These are phyloP conservation scores for Cephus nigrinus DNA, from an alignment of 2,888 invertebrate species.

Conservation along the genomic window DNA sequence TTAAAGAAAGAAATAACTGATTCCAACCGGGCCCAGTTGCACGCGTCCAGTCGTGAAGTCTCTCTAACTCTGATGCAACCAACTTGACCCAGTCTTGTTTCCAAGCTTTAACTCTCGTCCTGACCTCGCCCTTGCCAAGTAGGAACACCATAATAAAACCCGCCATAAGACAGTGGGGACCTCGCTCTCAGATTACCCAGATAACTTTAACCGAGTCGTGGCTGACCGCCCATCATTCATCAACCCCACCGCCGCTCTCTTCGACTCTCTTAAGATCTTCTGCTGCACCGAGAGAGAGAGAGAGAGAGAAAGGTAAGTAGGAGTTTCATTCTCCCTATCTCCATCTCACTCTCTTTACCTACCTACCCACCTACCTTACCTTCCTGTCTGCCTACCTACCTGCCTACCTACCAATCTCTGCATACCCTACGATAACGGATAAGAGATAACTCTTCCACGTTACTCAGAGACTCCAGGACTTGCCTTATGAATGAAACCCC, in stretches of 20 bases:
- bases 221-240: conserved; percentile 62
- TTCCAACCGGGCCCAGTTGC: conserved; percentile 8
- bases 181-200: conserved; percentile 60
- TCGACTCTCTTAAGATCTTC: conserved; percentile 6
- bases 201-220: conserved; percentile 60
- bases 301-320: neutral
- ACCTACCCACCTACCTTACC: conserved; percentile 11
- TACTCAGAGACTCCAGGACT: neutral
- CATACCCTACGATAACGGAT: conserved; percentile 27
- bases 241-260: conserved; percentile 45
- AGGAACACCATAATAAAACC: conserved; percentile 48
- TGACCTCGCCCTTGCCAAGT: conserved; percentile 62
- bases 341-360: conserved; percentile 2
- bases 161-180: conserved; percentile 48
- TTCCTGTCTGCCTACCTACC: neutral
- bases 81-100: conserved; percentile 60
- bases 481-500: conserved; percentile 23
- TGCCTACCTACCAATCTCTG: conserved; percentile 1
- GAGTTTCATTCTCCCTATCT: neutral
- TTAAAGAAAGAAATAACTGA: conserved; percentile 4
- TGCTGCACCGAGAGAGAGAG: neutral
- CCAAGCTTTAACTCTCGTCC: conserved; percentile 39
- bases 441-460: conserved; percentile 16
- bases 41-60: conserved; percentile 14
- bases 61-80: conserved; percentile 45